Evolutionary conservation across 2,888 invertebrate genomes (phyloP), one percentile per base, ranked within the genome.

Genomic region (Calliopum simillimum): DNA sequence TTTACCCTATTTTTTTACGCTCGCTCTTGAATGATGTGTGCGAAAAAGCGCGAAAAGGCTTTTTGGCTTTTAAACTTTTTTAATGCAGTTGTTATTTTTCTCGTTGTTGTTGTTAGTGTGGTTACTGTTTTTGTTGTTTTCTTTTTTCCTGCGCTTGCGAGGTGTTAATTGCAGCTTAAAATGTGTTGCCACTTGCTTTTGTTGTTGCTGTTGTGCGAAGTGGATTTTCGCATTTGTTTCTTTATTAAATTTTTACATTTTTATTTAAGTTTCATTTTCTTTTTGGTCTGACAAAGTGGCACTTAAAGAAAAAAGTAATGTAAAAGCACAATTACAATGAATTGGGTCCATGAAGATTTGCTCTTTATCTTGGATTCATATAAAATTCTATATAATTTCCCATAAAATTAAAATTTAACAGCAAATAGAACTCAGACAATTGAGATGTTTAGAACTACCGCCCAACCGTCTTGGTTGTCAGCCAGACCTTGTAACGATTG

Each of bases 161-260:
- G 68, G 65, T 71, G 72, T 72, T 74, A 71, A 72, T 74, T 68
- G 61, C 59, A 58, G 59, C 51, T 68, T 68, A 59, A 68, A 64
- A 53, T 53, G 41, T 41, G 33, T 33, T 51, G 16, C 41, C 51
- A 41, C 21, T 16, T 13, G 19, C 16, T 59, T 19, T 53, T 64
- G 21, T 49, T 47, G 14, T 49, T 51, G 62, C 47, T 62, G 47
- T 51, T 5, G 8, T 33, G 8, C 33, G 8, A 8, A 33, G 33
- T 33, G 33, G 33, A 33, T 33, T 33, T 33, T 33, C 33, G 33
- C 33, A 33, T 33, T 33, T 33, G 33, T 33, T 33, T 33, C 25
- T 25, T 61, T 61, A 46, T 21, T 47, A 5, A 41, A n/a, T 33
- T 25, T 41, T 25, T 16, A 5, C 16, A 16, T 59, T 59, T 33